phyloP scores from a whole-genome alignment of 2,797 vertebrate genomes.

The Rhynchonycteris naso region DNA sequence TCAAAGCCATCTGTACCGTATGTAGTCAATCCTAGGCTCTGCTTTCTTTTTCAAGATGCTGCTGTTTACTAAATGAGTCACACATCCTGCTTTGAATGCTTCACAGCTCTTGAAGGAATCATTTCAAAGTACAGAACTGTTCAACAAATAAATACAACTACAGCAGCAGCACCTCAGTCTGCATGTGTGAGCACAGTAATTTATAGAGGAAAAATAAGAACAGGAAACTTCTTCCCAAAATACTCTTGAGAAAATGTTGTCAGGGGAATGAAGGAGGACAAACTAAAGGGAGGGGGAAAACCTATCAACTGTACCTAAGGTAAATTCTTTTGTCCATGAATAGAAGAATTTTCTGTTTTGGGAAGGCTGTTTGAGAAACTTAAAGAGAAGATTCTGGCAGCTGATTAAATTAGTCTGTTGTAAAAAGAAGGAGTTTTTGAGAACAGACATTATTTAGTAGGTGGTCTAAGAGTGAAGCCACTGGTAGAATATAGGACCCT shows the following conservation, averaged over 20 bases:
- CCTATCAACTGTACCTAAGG: not conserved
- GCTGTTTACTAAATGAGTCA: conserved; percentile 82
- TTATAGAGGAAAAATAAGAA: conserved; percentile 64
- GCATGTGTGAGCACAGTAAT: conserved; percentile 62
- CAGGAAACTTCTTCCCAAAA: conserved; percentile 72
- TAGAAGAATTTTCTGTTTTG: conserved; percentile 41
- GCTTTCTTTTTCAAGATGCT: conserved; percentile 64
- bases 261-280: conserved; percentile 34
- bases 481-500: not conserved
- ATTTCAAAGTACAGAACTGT: conserved; percentile 72
- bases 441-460: conserved; percentile 15
- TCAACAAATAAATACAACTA: conserved; percentile 74
- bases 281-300: not conserved
- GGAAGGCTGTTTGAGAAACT: conserved; percentile 42
- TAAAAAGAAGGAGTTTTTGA: conserved; percentile 63
- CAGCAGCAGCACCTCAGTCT: conserved; percentile 40
- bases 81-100: conserved; percentile 79
- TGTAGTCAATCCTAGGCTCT: conserved; percentile 39
- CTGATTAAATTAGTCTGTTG: conserved; percentile 60
- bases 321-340: conserved; percentile 49
- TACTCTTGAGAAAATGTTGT: conserved; percentile 62
- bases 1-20: conserved; percentile 50
- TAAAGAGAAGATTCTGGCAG: conserved; percentile 68
- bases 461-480: not conserved
- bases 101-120: conserved; percentile 72